Evolutionary conservation across 92 coral and sea anemone species (phyloP).

Genomic region (Ricordea florida): DNA sequence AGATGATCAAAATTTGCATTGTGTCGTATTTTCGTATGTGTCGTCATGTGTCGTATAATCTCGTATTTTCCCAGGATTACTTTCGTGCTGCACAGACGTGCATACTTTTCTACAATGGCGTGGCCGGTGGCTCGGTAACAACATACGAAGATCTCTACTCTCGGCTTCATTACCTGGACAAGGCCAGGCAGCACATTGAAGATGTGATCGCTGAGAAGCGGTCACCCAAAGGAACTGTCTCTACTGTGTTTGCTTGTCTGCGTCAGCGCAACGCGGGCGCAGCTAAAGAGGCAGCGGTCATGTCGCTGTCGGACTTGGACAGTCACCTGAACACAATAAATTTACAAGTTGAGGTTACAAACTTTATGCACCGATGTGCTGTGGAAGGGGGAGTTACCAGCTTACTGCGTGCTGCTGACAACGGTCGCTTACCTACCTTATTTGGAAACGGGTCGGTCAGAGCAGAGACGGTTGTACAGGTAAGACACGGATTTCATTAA

Average conservation of each 20-base stretch:
- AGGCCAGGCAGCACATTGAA: slow-evolving; percentile 87
- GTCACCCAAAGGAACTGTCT: slow-evolving; percentile 83
- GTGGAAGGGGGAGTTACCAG: slow-evolving; percentile 66
- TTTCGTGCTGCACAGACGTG: slow-evolving; percentile 99
- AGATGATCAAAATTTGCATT: too few species aligned
- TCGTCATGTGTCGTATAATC: too few species aligned
- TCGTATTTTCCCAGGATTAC: slow-evolving; percentile 76
- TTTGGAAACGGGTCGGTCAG: slow-evolving; percentile 88
- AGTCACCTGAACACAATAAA: slow-evolving; percentile 86
- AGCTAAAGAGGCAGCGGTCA: slow-evolving; percentile 57
- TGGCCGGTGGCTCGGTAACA: slow-evolving; percentile 73
- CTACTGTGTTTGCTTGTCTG: slow-evolving; percentile 81
- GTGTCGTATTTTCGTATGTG: too few species aligned
- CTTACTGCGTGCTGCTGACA: slow-evolving; percentile 42
- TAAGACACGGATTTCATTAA: slow-evolving; percentile 33
- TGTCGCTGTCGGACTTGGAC: slow-evolving; percentile 86
- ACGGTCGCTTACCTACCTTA: slow-evolving; percentile 72
- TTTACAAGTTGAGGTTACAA: slow-evolving; percentile 89
- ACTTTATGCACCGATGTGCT: slow-evolving; percentile 79
- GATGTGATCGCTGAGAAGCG: slow-evolving; percentile 85
- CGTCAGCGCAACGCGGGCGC: slow-evolving; percentile 59
- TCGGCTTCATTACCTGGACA: slow-evolving; percentile 76
- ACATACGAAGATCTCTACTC: slow-evolving; percentile 83
- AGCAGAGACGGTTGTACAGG: slow-evolving; percentile 90
- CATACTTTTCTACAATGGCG: slow-evolving; percentile 90